These are phyloP conservation scores for Aix galericulata DNA, from an alignment of 2,113 vertebrate species.

Conservation along the genomic window DNA sequence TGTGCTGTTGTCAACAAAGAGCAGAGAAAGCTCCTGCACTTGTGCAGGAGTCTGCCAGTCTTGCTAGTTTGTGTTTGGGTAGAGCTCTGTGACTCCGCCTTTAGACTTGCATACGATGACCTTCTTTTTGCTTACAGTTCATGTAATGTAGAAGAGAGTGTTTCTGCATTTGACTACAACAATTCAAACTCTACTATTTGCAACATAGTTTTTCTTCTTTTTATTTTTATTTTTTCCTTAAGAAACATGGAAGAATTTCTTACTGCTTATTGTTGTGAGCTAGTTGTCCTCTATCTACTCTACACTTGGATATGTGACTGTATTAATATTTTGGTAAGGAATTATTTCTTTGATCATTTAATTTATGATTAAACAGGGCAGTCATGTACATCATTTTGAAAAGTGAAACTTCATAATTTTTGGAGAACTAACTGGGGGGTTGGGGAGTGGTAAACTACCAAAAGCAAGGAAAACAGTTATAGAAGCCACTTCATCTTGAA, in stretches of 20 bases:
- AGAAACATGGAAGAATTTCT: not conserved
- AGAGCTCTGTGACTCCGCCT: not conserved
- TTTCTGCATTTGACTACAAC: not conserved
- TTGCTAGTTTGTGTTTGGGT: not conserved
- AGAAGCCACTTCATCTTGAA: not conserved
- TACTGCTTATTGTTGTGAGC: not conserved
- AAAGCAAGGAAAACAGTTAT: slow-evolving; percentile 2
- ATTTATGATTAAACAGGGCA: not conserved
- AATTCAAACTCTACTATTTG: not conserved
- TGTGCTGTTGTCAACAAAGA: not conserved
- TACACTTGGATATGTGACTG: not conserved
- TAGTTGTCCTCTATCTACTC: not conserved
- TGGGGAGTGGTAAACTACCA: not conserved
- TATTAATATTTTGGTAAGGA: not conserved
- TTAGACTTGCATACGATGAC: rapidly evolving
- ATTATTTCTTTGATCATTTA: not conserved
- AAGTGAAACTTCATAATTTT: not conserved
- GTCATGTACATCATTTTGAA: not conserved
- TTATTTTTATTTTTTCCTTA: not conserved
- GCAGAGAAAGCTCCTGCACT: not conserved
- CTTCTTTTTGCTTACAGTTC: not conserved
- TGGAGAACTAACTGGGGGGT: not conserved
- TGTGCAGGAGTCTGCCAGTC: not conserved
- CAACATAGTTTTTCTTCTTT: not conserved
- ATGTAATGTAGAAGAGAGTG: not conserved